A percentile compares a stretch with the other conserved stretches of the same genome.
Conservation (phyloP, 2,888 invertebrate genomes). For the Epirrhoe alternata region DNA sequence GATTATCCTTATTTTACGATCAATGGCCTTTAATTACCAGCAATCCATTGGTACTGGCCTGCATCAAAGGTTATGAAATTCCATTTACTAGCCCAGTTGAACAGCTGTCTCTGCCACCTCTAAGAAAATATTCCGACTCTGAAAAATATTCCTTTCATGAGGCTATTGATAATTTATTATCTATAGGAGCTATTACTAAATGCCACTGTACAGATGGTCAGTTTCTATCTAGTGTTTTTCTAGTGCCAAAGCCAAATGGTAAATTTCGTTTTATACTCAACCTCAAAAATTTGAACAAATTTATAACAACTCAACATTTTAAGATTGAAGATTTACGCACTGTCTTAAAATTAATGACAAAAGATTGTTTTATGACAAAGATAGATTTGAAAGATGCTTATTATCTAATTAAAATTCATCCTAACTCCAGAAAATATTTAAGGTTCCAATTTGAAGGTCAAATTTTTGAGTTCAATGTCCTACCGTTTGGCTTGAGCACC, state of each 20-base stretch:
- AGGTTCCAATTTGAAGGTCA: constrained; percentile 18
- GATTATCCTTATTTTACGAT: neutral
- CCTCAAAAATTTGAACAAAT: constrained; percentile 30
- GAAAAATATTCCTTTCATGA: neutral
- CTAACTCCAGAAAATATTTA: constrained; percentile 14
- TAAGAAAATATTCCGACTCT: neutral
- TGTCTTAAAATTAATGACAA: constrained; percentile 24
- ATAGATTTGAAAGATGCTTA: constrained; percentile 37
- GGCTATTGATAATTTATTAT: constrained; percentile 11
- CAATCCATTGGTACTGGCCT: neutral
- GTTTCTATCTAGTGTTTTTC: constrained; percentile 33
- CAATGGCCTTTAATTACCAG: neutral
- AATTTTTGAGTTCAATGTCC: constrained; percentile 27
- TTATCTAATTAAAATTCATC: constrained; percentile 23
- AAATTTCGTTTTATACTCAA: constrained; percentile 30
- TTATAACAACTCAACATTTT: constrained; percentile 35
- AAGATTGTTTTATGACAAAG: constrained; percentile 28
- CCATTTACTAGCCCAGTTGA: neutral
- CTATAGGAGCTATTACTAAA: constrained; percentile 18
- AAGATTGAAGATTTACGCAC: constrained; percentile 41
- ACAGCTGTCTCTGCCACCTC: neutral
- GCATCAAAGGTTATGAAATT: constrained; percentile 1
- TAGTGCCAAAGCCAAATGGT: constrained; percentile 27
- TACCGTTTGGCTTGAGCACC: constrained; percentile 27
- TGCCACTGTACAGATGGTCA: constrained; percentile 17